These are phyloP conservation scores for Pseudorectes ferrugineus DNA, from an alignment of 2,113 vertebrate species.

Conservation along the genomic window DNA sequence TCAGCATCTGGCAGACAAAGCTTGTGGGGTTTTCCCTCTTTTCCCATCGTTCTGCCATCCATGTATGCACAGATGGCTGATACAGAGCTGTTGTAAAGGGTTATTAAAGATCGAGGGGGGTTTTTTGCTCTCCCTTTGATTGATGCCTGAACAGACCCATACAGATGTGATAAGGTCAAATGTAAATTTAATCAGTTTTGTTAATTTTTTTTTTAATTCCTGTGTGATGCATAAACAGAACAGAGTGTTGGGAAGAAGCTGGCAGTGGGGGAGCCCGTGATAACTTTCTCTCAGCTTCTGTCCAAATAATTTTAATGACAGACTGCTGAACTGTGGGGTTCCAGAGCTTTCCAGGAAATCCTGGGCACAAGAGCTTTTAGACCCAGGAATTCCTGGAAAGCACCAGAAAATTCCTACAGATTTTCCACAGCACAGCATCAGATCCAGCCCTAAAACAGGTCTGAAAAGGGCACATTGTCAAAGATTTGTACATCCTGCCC, in stretches of 20 bases:
- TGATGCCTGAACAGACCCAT: conserved; percentile 17
- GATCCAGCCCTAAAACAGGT: neutral
- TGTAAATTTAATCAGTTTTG: conserved; percentile 52
- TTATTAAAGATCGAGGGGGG: neutral
- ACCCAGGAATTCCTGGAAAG: neutral
- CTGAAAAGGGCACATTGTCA: neutral
- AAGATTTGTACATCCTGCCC: neutral
- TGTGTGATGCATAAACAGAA: conserved; percentile 23
- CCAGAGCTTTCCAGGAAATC: neutral
- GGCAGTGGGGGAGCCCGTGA: neutral
- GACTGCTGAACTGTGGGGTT: conserved; percentile 10
- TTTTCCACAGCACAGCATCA: neutral
- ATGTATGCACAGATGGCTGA: neutral
- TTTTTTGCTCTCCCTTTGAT: neutral
- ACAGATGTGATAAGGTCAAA: conserved; percentile 47
- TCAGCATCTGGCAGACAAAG: fast-evolving
- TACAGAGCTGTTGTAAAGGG: neutral
- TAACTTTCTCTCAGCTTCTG: neutral
- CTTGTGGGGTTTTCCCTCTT: neutral
- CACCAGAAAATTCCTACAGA: neutral
- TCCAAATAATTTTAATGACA: neutral
- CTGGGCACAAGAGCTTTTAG: neutral
- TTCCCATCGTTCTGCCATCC: neutral
- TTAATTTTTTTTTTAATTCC: neutral
- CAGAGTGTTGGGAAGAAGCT: neutral